Evolutionary conservation across 2,113 vertebrate species (phyloP), one percentile per base, ranked within the genome.

Genomic region (Gavia stellata): DNA sequence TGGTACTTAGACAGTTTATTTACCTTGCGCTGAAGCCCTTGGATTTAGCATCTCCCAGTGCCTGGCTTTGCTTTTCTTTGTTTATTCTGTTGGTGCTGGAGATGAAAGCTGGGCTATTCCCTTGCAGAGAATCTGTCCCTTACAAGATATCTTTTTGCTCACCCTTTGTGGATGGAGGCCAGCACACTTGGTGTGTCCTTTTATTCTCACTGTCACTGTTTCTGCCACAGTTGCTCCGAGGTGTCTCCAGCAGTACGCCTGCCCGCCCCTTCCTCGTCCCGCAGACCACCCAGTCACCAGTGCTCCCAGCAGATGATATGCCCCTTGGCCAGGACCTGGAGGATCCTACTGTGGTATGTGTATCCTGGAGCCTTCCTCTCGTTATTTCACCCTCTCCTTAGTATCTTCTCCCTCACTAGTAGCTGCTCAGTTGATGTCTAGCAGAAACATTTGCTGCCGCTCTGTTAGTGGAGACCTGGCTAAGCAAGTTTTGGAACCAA

Each of bases 171-270:
- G 59, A 26, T 50, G 52, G 55, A 88, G 63, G 31, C 36, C 24
- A 74, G 52, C 23, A 36, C 20, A 3, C 26, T 67, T 36, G n/a
- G 18, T 2, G 0, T 1, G 10, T 63, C 38, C 26, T 67, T 88
- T 67, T 59, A 12, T 94, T 74, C 63, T 91, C 24, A 38, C 40
- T 61, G 31, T 67, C 1, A 3, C 38, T 53, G 8, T 86, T 94
- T 68, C 36, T 94, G 88, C 44, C 14, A 4, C 88, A 98, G 97
- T 86, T 97, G 55, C 77, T 96, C 68, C 87, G 36, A 75, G 92
- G 95, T 45, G 66, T 98, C 83, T 95, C 94, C 47, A 98, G 97
- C 97, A 98, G 98, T 47, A 98, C 98, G 3, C 98, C 98, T 5
- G 40, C 90, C n/a, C 97, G 73, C 93, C 97, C 97, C 47, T 78